A percentile compares a stretch with the other conserved stretches of the same genome.
phyloP scores from a whole-genome alignment of 92 coral and sea anemone species.

The Epizoanthus stellaris region DNA sequence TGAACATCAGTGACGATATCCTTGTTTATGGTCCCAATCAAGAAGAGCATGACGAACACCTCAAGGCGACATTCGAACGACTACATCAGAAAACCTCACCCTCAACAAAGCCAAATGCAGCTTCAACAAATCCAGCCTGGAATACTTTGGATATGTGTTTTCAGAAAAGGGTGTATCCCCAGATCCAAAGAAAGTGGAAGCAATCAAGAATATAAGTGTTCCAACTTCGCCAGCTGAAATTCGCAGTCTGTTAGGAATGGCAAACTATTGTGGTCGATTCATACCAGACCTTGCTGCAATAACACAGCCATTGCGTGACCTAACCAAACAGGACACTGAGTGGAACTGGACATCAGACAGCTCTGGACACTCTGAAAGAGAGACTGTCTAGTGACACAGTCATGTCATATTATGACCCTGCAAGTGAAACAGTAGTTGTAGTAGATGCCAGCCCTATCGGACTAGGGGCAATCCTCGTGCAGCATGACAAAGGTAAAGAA shows the following conservation, averaged over 20 bases:
- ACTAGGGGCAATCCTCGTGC: constrained; percentile 14
- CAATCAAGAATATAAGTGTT: constrained; percentile 8
- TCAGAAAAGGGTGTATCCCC: constrained; percentile 40
- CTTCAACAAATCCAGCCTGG: constrained; percentile 23
- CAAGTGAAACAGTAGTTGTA: neutral
- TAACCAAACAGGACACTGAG: neutral
- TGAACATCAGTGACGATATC: constrained; percentile 39
- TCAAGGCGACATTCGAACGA: constrained; percentile 31
- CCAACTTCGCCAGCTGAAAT: constrained; percentile 34
- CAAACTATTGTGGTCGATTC: constrained; percentile 45
- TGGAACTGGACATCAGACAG: constrained; percentile 17
- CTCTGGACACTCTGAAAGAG: neutral
- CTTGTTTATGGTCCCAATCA: constrained; percentile 31
- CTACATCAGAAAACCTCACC: constrained; percentile 39
- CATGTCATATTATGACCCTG: constrained; percentile 9
- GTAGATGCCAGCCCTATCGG: neutral
- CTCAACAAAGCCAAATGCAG: constrained; percentile 35
- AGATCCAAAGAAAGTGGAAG: constrained; percentile 33
- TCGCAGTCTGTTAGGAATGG: constrained; percentile 48
- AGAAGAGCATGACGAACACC: constrained; percentile 33
- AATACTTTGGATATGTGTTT: constrained; percentile 36
- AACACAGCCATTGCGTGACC: neutral
- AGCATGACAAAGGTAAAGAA: neutral
- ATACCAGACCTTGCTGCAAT: neutral
- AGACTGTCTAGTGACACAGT: too few relatives aligned